phyloP scores from a whole-genome alignment of 2,113 vertebrate species.

The Chiloscyllium plagiosum region DNA sequence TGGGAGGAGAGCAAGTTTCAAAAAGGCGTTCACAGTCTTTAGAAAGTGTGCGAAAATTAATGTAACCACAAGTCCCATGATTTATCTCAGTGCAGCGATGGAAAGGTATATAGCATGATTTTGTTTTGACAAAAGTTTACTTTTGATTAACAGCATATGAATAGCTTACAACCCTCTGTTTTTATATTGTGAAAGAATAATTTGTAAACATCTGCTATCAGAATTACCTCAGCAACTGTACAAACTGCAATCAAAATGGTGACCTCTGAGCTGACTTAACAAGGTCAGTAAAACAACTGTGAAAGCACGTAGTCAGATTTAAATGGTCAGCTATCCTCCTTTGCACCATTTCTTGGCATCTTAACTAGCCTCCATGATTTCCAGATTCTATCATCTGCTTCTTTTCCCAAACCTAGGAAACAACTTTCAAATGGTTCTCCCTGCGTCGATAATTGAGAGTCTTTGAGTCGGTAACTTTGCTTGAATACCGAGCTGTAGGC shows the following conservation, averaged over 20 bases:
- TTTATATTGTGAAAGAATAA: neutral
- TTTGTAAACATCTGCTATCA: neutral
- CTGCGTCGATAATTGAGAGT: neutral
- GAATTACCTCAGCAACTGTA: neutral
- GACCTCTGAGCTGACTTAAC: neutral
- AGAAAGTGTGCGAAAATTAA: neutral
- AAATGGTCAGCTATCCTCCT: neutral
- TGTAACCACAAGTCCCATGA: neutral
- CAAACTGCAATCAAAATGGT: conserved; percentile 7
- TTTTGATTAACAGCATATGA: conserved; percentile 6
- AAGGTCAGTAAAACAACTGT: neutral
- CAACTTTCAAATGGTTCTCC: neutral
- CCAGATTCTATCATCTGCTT: neutral
- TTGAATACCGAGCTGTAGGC: neutral
- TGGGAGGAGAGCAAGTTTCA: neutral
- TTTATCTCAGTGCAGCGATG: neutral
- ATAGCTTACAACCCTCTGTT: conserved; percentile 15
- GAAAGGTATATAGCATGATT: neutral
- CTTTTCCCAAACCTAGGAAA: neutral
- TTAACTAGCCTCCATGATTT: conserved; percentile 6
- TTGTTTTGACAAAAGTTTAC: neutral
- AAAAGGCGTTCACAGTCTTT: neutral
- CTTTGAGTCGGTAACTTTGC: neutral
- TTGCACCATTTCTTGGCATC: neutral
- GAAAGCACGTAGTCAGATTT: neutral